Evolutionary conservation across 2,113 vertebrate genomes (phyloP).

Genomic region (Nibea coibor): DNA sequence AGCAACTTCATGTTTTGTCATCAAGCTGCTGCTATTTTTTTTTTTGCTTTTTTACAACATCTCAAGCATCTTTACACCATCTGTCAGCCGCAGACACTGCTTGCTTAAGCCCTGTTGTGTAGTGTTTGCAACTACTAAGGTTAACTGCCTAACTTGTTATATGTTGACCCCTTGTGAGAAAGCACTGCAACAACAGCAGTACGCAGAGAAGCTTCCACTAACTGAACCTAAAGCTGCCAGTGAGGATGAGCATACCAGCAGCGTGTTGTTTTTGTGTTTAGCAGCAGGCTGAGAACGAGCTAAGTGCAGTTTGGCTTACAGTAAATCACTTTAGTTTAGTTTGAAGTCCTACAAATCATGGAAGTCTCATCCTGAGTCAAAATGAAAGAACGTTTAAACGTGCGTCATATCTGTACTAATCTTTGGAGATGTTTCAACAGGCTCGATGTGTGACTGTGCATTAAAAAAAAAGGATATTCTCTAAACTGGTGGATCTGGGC

Average conservation of each 20-base stretch:
- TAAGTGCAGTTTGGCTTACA: neutral
- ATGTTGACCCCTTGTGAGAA: constrained; percentile 28
- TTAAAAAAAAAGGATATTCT: constrained; percentile 85
- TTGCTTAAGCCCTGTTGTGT: neutral
- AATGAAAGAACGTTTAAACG: neutral
- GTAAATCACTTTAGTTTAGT: neutral
- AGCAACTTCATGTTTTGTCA: neutral
- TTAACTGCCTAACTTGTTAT: neutral
- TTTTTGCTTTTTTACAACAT: too few relatives aligned
- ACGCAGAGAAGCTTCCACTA: neutral
- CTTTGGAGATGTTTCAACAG: neutral
- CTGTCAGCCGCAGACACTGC: neutral
- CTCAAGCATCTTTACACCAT: neutral
- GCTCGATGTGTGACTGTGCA: neutral
- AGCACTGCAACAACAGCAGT: constrained; percentile 14
- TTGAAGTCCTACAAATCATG: neutral
- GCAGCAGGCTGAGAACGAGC: neutral
- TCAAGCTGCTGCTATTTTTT: neutral
- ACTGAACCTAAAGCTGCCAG: neutral
- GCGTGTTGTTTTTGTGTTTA: neutral
- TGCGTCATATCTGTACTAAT: neutral
- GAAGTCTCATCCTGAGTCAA: neutral
- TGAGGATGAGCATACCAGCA: neutral
- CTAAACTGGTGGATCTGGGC: constrained; percentile 98
- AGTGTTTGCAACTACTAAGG: neutral